Evolutionary conservation across 2,888 invertebrate genomes (phyloP), one percentile per base, ranked within the genome.

Genomic region (Tachystola acroxantha): DNA sequence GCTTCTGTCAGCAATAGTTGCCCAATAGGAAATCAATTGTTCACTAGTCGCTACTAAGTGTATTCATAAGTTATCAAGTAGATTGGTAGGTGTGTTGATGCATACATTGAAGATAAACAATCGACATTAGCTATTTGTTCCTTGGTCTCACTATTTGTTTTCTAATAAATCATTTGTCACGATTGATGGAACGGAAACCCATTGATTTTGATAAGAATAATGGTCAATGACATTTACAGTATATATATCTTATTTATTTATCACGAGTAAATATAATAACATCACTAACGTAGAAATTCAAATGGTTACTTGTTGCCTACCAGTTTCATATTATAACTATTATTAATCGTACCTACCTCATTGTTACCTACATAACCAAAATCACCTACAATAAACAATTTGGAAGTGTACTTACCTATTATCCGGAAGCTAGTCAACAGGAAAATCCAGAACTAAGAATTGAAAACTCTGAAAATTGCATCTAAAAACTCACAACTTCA

Each of bases 81-180:
- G 42, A 52, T 45, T 41, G 37, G 42, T 36, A 43, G 45, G 43
- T 52, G 51, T 54, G 56, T 63, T 72, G 72, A 78, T 70, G 51
- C 61, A 79, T 74, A 49, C 45, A 42, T 48, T 52, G 44, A 39
- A 55, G 76, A 81, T 74, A 74, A 67, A 56, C 53, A 57, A 57
- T 57, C 46, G 70, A 73, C 74, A 59, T 54, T 43, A 49, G 58
- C 64, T 64, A 79, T 81, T 74, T 78, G 77, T 80, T 71, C 62
- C 61, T 59, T 63, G 60, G 56, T 64, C 53, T 62, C 52, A 53
- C 54, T 54, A 64, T 76, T 74, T 70, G 68, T 71, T 53, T 47
- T 53, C 36, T 40, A 55, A 71, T 77, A 61, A 61, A 76, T 76
- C 72, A 70, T 68, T 69, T 58, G 64, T 64, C 62, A 57, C 49